Evolutionary conservation across 2,113 vertebrate genomes (phyloP).

Genomic region (Rhinogobius similis): DNA sequence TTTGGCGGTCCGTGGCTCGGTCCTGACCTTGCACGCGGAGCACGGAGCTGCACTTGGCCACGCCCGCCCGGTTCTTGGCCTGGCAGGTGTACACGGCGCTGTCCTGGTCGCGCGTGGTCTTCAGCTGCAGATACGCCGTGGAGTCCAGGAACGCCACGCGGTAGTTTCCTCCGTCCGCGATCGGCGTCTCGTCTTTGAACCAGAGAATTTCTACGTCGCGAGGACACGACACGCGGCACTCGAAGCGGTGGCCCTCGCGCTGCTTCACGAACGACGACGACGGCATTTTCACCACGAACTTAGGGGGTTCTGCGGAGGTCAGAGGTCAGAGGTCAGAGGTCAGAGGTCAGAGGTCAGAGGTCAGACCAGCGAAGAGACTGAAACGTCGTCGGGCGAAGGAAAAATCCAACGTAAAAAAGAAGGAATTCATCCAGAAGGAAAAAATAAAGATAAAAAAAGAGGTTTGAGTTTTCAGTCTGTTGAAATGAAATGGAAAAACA

Average conservation of each 20-base stretch:
- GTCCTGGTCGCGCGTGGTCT: slow-evolving; percentile 78
- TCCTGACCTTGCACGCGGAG: slow-evolving; percentile 92
- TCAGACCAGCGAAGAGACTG: too few relatives aligned
- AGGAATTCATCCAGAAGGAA: too few relatives aligned
- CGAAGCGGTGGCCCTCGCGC: slow-evolving; percentile 82
- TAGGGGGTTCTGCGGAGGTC: slow-evolving; percentile 89
- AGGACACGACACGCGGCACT: slow-evolving; percentile 86
- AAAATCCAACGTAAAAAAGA: too few relatives aligned
- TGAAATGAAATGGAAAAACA: too few relatives aligned
- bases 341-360: slow-evolving; percentile 14
- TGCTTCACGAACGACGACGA: slow-evolving; percentile 85
- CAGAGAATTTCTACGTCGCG: slow-evolving; percentile 85
- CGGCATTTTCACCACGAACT: slow-evolving; percentile 90
- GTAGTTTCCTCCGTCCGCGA: slow-evolving; percentile 83
- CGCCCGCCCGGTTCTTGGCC: slow-evolving; percentile 91
- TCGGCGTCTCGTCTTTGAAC: slow-evolving; percentile 89
- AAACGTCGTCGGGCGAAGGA: too few relatives aligned
- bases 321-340: slow-evolving; percentile 52
- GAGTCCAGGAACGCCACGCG: slow-evolving; percentile 84
- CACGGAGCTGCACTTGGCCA: slow-evolving; percentile 87
- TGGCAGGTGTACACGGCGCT: slow-evolving; percentile 92
- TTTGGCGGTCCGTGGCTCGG: too few relatives aligned
- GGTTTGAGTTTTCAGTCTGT: too few relatives aligned
- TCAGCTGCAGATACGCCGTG: slow-evolving; percentile 86
- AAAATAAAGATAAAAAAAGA: too few relatives aligned